phyloP scores from a whole-genome alignment of 2,113 vertebrate species.

The Clupea harengus region DNA sequence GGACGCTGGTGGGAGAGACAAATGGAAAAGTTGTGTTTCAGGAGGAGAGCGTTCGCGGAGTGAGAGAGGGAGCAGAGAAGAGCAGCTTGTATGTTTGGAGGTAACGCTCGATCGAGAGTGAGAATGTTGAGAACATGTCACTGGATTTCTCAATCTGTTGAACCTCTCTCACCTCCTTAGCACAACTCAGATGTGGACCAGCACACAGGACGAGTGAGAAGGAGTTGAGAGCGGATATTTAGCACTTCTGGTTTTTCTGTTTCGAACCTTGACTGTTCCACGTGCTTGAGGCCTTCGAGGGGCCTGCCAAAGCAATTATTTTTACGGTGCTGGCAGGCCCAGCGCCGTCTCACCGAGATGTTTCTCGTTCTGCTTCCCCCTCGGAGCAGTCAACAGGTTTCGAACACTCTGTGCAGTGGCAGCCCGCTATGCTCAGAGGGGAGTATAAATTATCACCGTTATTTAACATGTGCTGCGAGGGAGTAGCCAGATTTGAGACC shows the following conservation, averaged over 20 bases:
- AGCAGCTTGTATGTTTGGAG: not conserved
- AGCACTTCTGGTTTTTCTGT: constrained; percentile 59
- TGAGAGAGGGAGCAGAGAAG: not conserved
- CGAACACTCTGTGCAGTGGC: constrained; percentile 47
- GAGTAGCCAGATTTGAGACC: constrained; percentile 63
- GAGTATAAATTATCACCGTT: constrained; percentile 63
- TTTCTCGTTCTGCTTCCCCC: constrained; percentile 57
- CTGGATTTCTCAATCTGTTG: constrained; percentile 5
- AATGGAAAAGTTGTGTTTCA: constrained; percentile 56
- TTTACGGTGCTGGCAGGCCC: constrained; percentile 60
- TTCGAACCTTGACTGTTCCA: constrained; percentile 57
- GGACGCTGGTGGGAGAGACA: constrained; percentile 45
- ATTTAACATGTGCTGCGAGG: constrained; percentile 63
- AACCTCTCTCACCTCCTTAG: not conserved
- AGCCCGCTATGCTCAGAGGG: constrained; percentile 51
- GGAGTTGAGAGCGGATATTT: constrained; percentile 42
- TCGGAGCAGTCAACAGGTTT: constrained; percentile 54
- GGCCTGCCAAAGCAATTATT: constrained; percentile 62
- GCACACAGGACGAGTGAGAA: constrained; percentile 32
- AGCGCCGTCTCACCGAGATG: constrained; percentile 53
- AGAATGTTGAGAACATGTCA: not conserved
- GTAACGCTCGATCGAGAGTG: not conserved
- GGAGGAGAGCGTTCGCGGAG: not conserved
- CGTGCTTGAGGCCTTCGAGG: constrained; percentile 56
- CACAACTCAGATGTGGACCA: not conserved